Percentiles rank a stretch among this genome's conserved stretches.
Conservation (phyloP, 2,797 vertebrate species). For the Pseudopleuronectes americanus region DNA sequence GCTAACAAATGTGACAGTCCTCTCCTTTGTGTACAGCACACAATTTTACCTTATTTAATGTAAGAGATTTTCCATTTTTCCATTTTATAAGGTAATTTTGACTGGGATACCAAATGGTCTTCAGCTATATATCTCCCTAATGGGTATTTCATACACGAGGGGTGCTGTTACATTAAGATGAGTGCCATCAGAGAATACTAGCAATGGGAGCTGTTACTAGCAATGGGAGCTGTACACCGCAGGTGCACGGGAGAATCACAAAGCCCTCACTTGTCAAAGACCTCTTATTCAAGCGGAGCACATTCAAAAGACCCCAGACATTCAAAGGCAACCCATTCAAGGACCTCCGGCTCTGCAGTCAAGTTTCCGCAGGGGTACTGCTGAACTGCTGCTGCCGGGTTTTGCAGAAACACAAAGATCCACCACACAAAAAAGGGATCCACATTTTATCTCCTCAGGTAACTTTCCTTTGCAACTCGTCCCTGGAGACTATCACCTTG, state of each 20-base stretch:
- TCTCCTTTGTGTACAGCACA: neutral
- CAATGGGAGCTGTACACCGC: conserved; percentile 21
- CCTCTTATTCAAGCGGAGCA: conserved; percentile 55
- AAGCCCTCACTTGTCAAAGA: conserved; percentile 64
- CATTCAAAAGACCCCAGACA: conserved; percentile 64
- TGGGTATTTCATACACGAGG: conserved; percentile 30
- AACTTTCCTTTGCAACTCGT: conserved; percentile 78
- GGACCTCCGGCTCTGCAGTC: conserved; percentile 68
- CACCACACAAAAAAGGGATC: conserved; percentile 45
- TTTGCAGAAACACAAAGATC: conserved; percentile 76
- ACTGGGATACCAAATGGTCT: conserved; percentile 18
- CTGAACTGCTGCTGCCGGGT: conserved; percentile 69
- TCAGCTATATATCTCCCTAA: conserved; percentile 18
- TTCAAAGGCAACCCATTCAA: conserved; percentile 68
- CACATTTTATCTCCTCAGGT: conserved; percentile 78
- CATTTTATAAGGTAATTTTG: conserved; percentile 11
- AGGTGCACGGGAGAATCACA: conserved; percentile 58
- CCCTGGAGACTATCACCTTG: conserved; percentile 82
- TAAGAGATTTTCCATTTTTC: neutral
- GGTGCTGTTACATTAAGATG: conserved; percentile 21
- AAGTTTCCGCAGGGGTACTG: conserved; percentile 67
- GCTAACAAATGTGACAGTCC: neutral
- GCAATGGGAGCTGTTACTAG: conserved; percentile 14
- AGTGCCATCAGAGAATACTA: conserved; percentile 27
- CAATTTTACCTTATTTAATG: neutral